Evolutionary conservation across 2,113 vertebrate genomes (phyloP), one percentile per base, ranked within the genome.

Genomic region (Sapayoa aenigma): DNA sequence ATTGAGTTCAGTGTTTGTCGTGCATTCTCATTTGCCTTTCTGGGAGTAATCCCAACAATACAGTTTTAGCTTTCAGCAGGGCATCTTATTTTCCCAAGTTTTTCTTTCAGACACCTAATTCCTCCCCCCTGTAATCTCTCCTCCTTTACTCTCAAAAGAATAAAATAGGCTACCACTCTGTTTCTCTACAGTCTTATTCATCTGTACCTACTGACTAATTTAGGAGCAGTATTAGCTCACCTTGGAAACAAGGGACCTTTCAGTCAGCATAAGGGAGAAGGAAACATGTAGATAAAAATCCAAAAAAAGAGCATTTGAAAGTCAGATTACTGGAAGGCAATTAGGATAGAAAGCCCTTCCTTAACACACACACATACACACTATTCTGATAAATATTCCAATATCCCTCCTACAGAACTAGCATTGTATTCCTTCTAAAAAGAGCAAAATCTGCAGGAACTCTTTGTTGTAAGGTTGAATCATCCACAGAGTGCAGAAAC

Each of bases 221-320:
- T 68, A 84, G 76, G 77, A 79, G 58, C 28, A n/a, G 68, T 80
- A 84, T 87, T 93, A 87, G 62, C 86, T 96, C 92, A 93, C 90
- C 37, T 83, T 84, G 80, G 95, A 95, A 96, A 95, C 90, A 96
- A 95, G 83, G 76, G 49, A 90, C 65, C 60, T 78, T 93, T 97
- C 88, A 93, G 88, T 58, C 88, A 89, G 76, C 49, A 50, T 88
- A 78, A 95, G 50, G 59, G 68, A 91, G 49, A 92, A 89, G 68
- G 84, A 90, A 96, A 60, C 14, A 14, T 2, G 20, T 44, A 89
- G 85, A 84, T 93, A 90, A 92, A 94, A 95, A 95, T 96, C 80
- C 80, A 89, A 59, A 95, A 65, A 62, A 96, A 67, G 53, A 63
- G 41, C 41, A 94, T 90, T 88, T 92, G 86, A 94, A 95, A 95